A percentile compares a stretch with the other conserved stretches of the same genome.
Conservation (phyloP, 2,797 vertebrate species). For the Hephaestus fuliginosus region DNA sequence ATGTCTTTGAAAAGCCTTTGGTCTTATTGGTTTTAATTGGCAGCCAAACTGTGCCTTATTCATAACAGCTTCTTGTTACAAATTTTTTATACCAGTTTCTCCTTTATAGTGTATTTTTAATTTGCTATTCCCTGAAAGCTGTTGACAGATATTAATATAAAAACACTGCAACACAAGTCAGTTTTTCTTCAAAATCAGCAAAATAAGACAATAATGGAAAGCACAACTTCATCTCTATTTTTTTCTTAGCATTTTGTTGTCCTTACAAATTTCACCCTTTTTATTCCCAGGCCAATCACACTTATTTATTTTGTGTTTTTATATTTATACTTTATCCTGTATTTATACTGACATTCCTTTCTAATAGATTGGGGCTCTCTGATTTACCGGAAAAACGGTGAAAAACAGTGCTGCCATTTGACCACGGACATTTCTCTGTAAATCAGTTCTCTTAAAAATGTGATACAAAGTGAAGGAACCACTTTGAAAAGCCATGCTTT, state of each 20-base stretch:
- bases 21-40: constrained; percentile 61
- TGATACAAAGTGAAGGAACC: constrained; percentile 69
- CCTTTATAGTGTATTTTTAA: constrained; percentile 22
- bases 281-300: constrained; percentile 55
- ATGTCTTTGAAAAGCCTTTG: constrained; percentile 52
- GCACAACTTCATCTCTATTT: constrained; percentile 61
- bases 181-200: constrained; percentile 4
- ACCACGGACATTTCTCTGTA: constrained; percentile 54
- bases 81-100: constrained; percentile 25
- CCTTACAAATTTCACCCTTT: constrained; percentile 54
- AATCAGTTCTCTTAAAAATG: constrained; percentile 67
- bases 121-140: constrained; percentile 20
- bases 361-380: constrained; percentile 62
- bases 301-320: constrained; percentile 81
- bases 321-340: constrained; percentile 82
- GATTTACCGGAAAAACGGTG: constrained; percentile 50
- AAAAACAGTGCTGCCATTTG: constrained; percentile 38
- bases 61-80: constrained; percentile 31
- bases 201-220: constrained; percentile 40
- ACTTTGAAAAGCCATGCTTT: constrained; percentile 70
- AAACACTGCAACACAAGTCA: constrained; percentile 19
- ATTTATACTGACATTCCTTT: constrained; percentile 88
- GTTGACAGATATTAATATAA: neutral
- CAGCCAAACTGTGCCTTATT: constrained; percentile 57
- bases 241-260: constrained; percentile 42